phyloP scores from a whole-genome alignment of 2,113 vertebrate species.

The Mesocricetus auratus region DNA sequence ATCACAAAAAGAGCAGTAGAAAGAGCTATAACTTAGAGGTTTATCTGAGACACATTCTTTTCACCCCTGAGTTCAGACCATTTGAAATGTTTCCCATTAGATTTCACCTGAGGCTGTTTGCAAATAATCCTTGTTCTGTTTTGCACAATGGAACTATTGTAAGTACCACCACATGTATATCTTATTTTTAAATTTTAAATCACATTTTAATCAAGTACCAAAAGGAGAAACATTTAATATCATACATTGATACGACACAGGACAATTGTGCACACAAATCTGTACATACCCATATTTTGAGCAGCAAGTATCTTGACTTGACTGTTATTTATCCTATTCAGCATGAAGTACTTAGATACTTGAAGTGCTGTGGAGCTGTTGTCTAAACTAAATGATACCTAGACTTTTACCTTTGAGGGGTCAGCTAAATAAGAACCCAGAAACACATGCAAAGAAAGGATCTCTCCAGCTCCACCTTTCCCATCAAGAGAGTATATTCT shows the following conservation, averaged over 20 bases:
- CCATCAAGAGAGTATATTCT: not conserved
- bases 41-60: constrained; percentile 88
- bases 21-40: constrained; percentile 87
- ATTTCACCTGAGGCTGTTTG: constrained; percentile 88
- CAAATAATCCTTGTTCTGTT: constrained; percentile 86
- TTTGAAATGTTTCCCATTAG: constrained; percentile 88
- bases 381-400: constrained; percentile 56
- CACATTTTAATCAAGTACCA: constrained; percentile 78
- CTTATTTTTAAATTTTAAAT: constrained; percentile 83
- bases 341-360: constrained; percentile 61
- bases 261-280: constrained; percentile 64
- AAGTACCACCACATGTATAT: constrained; percentile 83
- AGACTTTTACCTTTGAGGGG: constrained; percentile 36
- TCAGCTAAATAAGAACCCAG: constrained; percentile 60
- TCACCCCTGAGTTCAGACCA: constrained; percentile 84
- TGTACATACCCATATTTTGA: not conserved
- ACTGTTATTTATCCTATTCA: constrained; percentile 43
- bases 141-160: constrained; percentile 87
- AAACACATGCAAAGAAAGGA: constrained; percentile 32
- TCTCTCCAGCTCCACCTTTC: not conserved
- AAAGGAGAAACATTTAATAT: constrained; percentile 79
- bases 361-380: constrained; percentile 19
- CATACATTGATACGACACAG: constrained; percentile 50
- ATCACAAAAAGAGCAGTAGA: constrained; percentile 84
- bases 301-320: constrained; percentile 66